A percentile compares a stretch with the other conserved stretches of the same genome.
Evolutionary conservation across 2,113 vertebrate genomes (phyloP).

Genomic region (Psittacus erithacus): DNA sequence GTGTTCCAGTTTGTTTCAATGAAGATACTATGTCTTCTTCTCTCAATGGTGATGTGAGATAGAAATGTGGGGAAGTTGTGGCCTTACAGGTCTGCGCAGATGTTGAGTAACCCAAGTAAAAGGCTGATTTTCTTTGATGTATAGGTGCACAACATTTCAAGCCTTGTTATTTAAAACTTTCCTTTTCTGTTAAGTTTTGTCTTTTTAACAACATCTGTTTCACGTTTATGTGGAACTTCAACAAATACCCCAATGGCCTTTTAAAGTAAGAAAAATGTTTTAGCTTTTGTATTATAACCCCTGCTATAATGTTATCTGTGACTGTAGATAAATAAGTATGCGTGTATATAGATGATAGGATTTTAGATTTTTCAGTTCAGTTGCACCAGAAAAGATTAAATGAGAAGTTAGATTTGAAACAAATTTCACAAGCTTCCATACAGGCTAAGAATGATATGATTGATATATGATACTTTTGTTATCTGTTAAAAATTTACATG

Average conservation of each 20-base stretch:
- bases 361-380: background rate
- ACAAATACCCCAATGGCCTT: background rate
- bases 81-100: background rate
- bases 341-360: background rate
- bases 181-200: background rate
- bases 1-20: background rate
- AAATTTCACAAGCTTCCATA: background rate
- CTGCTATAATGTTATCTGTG: background rate
- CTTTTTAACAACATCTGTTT: background rate
- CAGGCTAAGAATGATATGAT: background rate
- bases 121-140: background rate
- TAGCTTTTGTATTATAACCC: background rate
- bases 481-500: background rate
- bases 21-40: background rate
- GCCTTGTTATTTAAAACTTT: conserved; percentile 19
- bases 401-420: background rate
- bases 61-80: background rate
- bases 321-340: background rate
- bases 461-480: background rate
- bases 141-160: background rate
- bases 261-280: background rate
- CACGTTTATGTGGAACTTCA: background rate
- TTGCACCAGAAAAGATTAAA: background rate
- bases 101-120: background rate
- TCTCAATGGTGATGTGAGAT: background rate